Base-by-base conservation (phyloP, 2,888 invertebrate genomes). In the Acrocyrtus sp. region DNA sequence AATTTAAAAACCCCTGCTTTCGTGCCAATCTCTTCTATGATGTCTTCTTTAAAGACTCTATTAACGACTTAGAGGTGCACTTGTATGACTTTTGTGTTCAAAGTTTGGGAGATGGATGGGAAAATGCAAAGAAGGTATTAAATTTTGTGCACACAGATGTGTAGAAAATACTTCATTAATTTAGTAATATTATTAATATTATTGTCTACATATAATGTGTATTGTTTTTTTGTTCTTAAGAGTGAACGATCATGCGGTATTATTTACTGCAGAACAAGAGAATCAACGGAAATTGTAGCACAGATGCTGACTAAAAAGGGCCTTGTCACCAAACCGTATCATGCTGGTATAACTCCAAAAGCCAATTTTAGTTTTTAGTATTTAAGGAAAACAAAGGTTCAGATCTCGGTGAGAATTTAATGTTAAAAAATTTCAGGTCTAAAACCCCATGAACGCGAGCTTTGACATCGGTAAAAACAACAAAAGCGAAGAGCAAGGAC, bases 21-120 rank as follows among this genome's bases (percentile, higher is more conserved):
- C 90, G 99, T 68, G 86, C 90, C 76, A 99, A 99, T 87, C 87
- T 99, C 27, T 97, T 89, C 86, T 99, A 99, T 85, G 98, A 99
- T 85, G 92, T 99, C 1, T 88, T 91, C 60, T 96, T 92, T 85
- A 92, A 93, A 83, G 96, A 98, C 83, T 87, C 90, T 27, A 87
- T 96, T 74, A 88, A 91, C 72, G 90, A 96, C 85, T 92, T 94
- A 69, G 91, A 90, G 82, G 88, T 89, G 43, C 93, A 98, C 85
- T 86, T 98, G 72, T 89, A 89, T 67, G 87, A 89, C 15, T 96
- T 93, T 85, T 89, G 94, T 61, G 84, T 86, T 51, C 87, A 89
- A 78, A 88, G 90, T 81, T 85, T 95, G 54, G 88, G 88, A 53
- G 85, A 87, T 41, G 86, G 88, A 15, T 83, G 83, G 83, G 82